Evolutionary conservation across 2,888 invertebrate species (phyloP), one percentile per base, ranked within the genome.

Genomic region (Pollenia labialis): DNA sequence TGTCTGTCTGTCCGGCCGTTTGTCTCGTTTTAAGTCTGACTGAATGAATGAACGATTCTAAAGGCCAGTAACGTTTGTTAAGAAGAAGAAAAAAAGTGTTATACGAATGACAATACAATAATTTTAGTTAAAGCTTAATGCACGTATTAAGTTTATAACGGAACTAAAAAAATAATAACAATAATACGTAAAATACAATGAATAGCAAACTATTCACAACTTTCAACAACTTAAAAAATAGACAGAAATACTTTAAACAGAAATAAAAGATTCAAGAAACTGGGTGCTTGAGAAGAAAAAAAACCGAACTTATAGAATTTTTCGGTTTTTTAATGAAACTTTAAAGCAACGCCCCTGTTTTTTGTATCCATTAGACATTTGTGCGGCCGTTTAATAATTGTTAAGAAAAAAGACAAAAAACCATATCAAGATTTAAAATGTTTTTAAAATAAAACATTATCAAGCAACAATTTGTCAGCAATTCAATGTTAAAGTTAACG

Each of bases 111-210:
- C 72, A 74, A 52, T 18, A 58, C 44, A 77, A 72, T 81, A 81
- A 56, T 68, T 79, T 74, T 56, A 74, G 58, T 72, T 44, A 44
- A 68, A 52, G 79, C 58, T 52, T 69, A 56, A 52, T 12, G 46
- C 62, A 62, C 23, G 44, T 50, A 81, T 74, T 75, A 18, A 56
- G 48, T 74, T 56, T 71, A 42, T 84, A 84, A 84, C 77, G 79
- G 84, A 79, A 46, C 76, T 46, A 54, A 40, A 42, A n/a, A 40
- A n/a, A 74, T 4, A 42, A 50, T 23, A 74, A 56, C n/a, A 68
- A 68, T n/a, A 56, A 75, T 16, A 23, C 58, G 4, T 32, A 32
- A 32, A 32, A 32, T 6, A 32, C 32, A 32, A 32, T 32, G 32
- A 68, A 60, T 69, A 46, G 44, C 68, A 81, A 54, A 68, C 46